Evolutionary conservation across 2,888 invertebrate genomes (phyloP).

Genomic region (Lypha dubia): DNA sequence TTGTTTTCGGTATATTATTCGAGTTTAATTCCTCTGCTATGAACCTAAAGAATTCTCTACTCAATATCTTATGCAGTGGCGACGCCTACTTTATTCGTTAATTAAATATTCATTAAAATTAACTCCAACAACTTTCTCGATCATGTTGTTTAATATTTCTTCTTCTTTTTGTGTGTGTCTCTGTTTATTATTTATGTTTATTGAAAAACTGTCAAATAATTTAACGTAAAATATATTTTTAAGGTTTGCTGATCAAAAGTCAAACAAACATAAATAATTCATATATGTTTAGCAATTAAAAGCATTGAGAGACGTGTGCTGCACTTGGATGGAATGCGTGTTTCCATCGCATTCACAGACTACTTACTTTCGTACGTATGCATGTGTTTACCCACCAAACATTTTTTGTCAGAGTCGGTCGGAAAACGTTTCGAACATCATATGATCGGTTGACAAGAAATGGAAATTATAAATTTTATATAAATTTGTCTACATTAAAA

Average conservation of each 20-base stretch:
- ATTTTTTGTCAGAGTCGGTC: too few species aligned
- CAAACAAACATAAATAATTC: constrained; percentile 59
- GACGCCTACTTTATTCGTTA: constrained; percentile 34
- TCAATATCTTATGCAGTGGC: background rate
- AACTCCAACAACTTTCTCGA: constrained; percentile 51
- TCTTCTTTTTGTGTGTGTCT: background rate
- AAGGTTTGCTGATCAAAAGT: constrained; percentile 25
- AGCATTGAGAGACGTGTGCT: constrained; percentile 47
- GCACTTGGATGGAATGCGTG: constrained; percentile 50
- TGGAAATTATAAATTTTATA: too few species aligned
- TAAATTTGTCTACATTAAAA: too few species aligned
- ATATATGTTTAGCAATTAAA: constrained; percentile 37
- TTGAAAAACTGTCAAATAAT: constrained; percentile 61
- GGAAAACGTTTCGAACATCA: too few species aligned
- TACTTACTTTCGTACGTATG: constrained; percentile 2
- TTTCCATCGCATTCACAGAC: constrained; percentile 31
- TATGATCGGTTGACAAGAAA: too few species aligned
- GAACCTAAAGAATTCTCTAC: constrained; percentile 2
- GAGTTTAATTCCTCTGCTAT: background rate
- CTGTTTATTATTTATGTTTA: constrained; percentile 45
- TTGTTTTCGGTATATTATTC: background rate
- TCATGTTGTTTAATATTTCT: constrained; percentile 12
- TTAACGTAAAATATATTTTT: constrained; percentile 41
- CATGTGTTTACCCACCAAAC: too few species aligned
- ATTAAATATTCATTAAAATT: constrained; percentile 62